A percentile compares a stretch with the other conserved stretches of the same genome.
Conservation (phyloP, 2,888 invertebrate genomes). For the Elmis aenea region DNA sequence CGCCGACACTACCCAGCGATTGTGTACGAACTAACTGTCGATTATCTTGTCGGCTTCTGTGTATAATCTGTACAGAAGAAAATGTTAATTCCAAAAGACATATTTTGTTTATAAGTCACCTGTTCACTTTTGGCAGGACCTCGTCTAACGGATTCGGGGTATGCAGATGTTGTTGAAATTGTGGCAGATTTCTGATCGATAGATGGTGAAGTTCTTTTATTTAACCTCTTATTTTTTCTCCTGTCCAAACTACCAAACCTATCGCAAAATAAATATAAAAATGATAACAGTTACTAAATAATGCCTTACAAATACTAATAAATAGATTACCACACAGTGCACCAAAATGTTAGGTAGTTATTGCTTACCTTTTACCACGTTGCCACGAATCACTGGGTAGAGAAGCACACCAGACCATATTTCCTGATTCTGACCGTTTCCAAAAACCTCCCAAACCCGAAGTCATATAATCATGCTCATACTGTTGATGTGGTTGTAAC, state of each 20-base stretch:
- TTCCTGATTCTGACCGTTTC: conserved; percentile 42
- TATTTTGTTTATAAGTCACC: conserved; percentile 20
- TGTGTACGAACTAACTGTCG: conserved; percentile 52
- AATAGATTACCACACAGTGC: background rate
- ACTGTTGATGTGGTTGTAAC: conserved; percentile 44
- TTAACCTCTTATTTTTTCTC: conserved; percentile 47
- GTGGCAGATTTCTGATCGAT: conserved; percentile 41
- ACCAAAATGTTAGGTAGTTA: no score
- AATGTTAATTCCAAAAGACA: conserved; percentile 3
- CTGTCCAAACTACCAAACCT: conserved; percentile 60
- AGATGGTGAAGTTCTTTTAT: conserved; percentile 40
- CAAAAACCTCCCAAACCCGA: conserved; percentile 44
- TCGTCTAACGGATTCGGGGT: conserved; percentile 35
- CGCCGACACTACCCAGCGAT: conserved; percentile 55
- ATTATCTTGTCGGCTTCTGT: conserved; percentile 38
- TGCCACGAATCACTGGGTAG: conserved; percentile 38
- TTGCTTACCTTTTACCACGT: conserved; percentile 41
- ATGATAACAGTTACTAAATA: conserved; percentile 1
- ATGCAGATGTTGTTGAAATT: conserved; percentile 33
- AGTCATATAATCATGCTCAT: conserved; percentile 39
- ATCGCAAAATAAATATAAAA: no score
- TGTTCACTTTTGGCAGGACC: conserved; percentile 36
- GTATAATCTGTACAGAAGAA: conserved; percentile 32
- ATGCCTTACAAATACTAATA: no score
- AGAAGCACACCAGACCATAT: conserved; percentile 42